phyloP scores from a whole-genome alignment of 2,113 vertebrate species.

The Elachura formosa region DNA sequence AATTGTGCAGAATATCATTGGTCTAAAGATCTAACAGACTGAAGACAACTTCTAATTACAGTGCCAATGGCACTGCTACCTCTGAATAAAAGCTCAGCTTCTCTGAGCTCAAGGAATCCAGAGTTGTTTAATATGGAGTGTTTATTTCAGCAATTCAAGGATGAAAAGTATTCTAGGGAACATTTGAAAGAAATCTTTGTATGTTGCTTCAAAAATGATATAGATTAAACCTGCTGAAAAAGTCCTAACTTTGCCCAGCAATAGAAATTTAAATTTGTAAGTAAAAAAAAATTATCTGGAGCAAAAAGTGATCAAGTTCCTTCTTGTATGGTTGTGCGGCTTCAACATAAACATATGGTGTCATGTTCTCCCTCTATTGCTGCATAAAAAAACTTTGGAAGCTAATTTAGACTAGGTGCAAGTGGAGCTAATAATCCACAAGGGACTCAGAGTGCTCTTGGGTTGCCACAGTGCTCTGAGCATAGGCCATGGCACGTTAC shows the following conservation, averaged over 20 bases:
- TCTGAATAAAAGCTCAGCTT: not conserved
- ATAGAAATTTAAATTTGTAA: not conserved
- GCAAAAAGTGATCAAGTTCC: not conserved
- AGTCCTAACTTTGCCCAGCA: not conserved
- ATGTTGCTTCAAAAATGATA: not conserved
- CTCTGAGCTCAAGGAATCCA: not conserved
- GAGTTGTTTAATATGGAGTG: not conserved
- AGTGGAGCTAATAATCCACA: not conserved
- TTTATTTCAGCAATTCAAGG: not conserved
- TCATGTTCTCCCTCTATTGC: not conserved
- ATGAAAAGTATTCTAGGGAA: not conserved
- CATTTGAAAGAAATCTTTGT: not conserved
- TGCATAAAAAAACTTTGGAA: not conserved
- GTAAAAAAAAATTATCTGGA: not conserved
- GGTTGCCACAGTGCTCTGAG: not conserved
- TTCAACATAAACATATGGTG: not conserved
- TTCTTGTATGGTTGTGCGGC: not conserved
- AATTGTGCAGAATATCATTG: not conserved
- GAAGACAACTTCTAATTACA: not conserved
- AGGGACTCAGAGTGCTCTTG: not conserved
- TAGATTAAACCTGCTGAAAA: not conserved
- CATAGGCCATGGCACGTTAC: fast-evolving
- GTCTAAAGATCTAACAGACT: not conserved
- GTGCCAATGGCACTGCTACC: not conserved
- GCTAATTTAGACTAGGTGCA: not conserved